Evolutionary conservation across 2,113 vertebrate genomes (phyloP), one percentile per base, ranked within the genome.

Genomic region (Melanostigma gelatinosum): DNA sequence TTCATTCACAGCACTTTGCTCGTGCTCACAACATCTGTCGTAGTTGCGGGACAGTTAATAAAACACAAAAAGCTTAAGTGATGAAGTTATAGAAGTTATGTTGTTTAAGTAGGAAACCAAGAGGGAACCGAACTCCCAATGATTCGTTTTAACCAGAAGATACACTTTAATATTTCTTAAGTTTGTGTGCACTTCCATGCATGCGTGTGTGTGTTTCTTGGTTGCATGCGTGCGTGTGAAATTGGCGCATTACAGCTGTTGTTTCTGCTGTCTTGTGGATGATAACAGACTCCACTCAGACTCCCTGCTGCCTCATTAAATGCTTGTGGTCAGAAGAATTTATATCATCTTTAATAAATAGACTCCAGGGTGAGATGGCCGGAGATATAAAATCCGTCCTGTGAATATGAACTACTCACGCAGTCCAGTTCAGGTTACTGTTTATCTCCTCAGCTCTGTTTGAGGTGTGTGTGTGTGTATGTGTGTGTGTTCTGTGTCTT

Each of bases 291-390:
- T 86, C 88, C 82, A 73, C 76, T 79, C 63, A 60, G 84, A 87
- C 80, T 94, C 88, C 87, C 88, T 61, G 65, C 83, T 89, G 93
- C 80, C 92, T 93, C 92, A 92, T 93, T 93, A 93, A 93, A 93
- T 71, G 80, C 91, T 87, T 86, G 93, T 90, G 92, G 91, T 91
- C 87, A 89, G 85, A 90, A 87, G 82, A 90, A 85, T 87, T 90
- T 80, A 93, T 95, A 83, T 92, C 84, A 94, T 94, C 91, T 93
- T 91, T 87, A 90, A 89, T 91, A 94, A 93, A 93, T 84, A 82
- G 80, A 89, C 90, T 89, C 91, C 15, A 73, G 89, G 89, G 92
- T 93, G 83, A 63, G 58, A 83, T 70, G 76, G 73, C 58, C 57
- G 72, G 54, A 77, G 80, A 91, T 83, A 82, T 70, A 44, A 83